A percentile compares a stretch with the other conserved stretches of the same genome.
Conservation (phyloP, 2,888 invertebrate species). For the Noctua pronuba region DNA sequence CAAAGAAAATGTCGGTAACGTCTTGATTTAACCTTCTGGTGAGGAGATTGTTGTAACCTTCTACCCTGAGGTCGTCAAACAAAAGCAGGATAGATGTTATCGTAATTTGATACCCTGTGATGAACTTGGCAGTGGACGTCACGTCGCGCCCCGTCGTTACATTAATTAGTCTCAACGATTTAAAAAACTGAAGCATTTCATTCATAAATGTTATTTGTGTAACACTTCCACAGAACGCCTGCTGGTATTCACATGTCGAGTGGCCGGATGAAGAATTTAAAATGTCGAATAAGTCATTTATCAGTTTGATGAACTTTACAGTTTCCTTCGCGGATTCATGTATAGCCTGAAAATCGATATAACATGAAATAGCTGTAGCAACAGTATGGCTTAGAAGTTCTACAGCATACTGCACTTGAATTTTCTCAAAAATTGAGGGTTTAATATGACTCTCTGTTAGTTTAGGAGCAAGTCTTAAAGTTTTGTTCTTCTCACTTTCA, state of each 20-base stretch:
- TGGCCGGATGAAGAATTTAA: slow-evolving; percentile 52
- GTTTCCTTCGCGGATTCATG: slow-evolving; percentile 52
- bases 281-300: slow-evolving; percentile 58
- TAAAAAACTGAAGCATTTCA: slow-evolving; percentile 55
- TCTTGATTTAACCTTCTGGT: slow-evolving; percentile 55
- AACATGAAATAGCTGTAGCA: slow-evolving; percentile 65
- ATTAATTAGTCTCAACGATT: slow-evolving; percentile 46
- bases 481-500: slow-evolving; percentile 63
- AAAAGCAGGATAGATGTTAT: slow-evolving; percentile 56
- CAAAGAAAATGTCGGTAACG: slow-evolving; percentile 44
- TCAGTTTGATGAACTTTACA: slow-evolving; percentile 56
- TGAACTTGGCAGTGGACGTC: slow-evolving; percentile 45
- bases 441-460: slow-evolving; percentile 69
- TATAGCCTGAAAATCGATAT: slow-evolving; percentile 56
- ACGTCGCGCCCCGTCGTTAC: slow-evolving; percentile 49
- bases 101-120: slow-evolving; percentile 55
- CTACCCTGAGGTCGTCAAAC: slow-evolving; percentile 53
- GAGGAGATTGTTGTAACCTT: slow-evolving; percentile 53
- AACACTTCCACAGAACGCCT: slow-evolving; percentile 50
- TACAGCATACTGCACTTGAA: slow-evolving; percentile 65
- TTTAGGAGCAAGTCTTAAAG: slow-evolving; percentile 66
- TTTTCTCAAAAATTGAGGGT: slow-evolving; percentile 67
- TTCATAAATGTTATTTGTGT: slow-evolving; percentile 50
- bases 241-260: slow-evolving; percentile 54
- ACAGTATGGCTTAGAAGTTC: slow-evolving; percentile 71